Base-by-base conservation (phyloP, 1,140 invertebrate genomes). In the Lucilia cuprina region DNA sequence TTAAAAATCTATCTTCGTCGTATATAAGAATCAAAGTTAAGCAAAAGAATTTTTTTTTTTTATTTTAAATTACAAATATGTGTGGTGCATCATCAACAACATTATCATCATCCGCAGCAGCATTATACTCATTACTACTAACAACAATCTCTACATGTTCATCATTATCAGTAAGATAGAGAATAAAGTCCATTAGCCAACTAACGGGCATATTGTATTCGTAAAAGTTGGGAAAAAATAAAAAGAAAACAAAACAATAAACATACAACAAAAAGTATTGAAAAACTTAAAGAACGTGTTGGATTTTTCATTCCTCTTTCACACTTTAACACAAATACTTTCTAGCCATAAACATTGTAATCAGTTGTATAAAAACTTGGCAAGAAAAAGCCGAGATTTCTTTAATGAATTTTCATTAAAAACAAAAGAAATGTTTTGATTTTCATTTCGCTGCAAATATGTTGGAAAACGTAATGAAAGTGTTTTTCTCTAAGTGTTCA, bases 341-440 rank as follows among this genome's bases (percentile, higher is more conserved):
- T 30, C 4, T n/a, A 5, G 14, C 14, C 55, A 60, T 17, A 60
- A n/a, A 60, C 55, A 60, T 60, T 60, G 55, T 60, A n/a, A 60
- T 60, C 55, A n/a, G 14, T 60, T 60, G 55, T 60, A 17, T 60
- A n/a, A 17, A 60, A 60, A 60, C 55, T 17, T n/a, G 14, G 14
- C n/a, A n/a, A 60, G n/a, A n/a, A 60, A 60, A 60, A 17, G 13
- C 55, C 13, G 14, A 60, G 55, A 60, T 60, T 60, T 60, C 55
- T 60, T 60, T 60, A 60, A 60, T 60, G 55, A 60, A 60, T 60
- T 60, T 60, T 60, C 55, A 60, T 60, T 60, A 60, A n/a, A 60
- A 60, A n/a, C 13, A 60, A 60, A 60, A 2, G 14, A 60, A 60
- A 60, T 2, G n/a, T 60, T 60, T 60, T 60, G 55, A 60, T 60